Evolutionary conservation across 2,113 vertebrate species (phyloP), one percentile per base, ranked within the genome.

Genomic region (Rhabdomys dilectus): DNA sequence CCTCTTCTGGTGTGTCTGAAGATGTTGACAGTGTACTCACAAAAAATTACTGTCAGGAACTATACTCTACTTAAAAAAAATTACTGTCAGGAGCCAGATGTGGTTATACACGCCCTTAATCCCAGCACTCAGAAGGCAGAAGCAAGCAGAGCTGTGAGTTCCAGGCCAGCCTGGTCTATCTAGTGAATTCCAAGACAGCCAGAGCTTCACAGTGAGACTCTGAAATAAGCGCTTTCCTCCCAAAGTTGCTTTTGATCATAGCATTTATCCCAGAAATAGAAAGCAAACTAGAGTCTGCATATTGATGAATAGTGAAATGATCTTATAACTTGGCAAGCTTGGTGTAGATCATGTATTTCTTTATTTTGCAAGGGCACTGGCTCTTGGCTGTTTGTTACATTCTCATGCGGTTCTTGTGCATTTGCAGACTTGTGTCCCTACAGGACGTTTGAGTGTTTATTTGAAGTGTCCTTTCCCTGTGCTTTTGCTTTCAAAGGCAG

Each of bases 401-500:
- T 42, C 16, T 22, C 13, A 39, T 51, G 42, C 1, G 31, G 62
- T 7, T n/a, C 77, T 56, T 17, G 17, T 53, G 21, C 24, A 22
- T 78, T 86, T 77, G 22, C 48, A 60, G n/a, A 1, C 2, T 31
- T 42, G 60, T 86, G 10, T 72, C 75, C 11, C 82, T n/a, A 21
- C 53, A 39, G 31, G 19, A 13, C 13, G 22, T 70, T 81, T 94
- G 60, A 60, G 10, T 45, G 21, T 13, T 26, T 87, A 94, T 88
- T 90, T 91, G 86, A 98, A 96, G 39, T 29, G 9, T 94, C 60
- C 68, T 97, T 91, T 60, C n/a, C 78, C 34, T 89, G 4, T 75
- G 7, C 81, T 73, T 86, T 45, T 16, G 82, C 85, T 94, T 87
- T 94, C 95, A 95, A 98, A 99, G 99, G 98, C 98, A 97, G 66